These are phyloP conservation scores for Actinopyga echinites DNA, from an alignment of 53 echinoderm and acorn worm species.

Conservation along the genomic window DNA sequence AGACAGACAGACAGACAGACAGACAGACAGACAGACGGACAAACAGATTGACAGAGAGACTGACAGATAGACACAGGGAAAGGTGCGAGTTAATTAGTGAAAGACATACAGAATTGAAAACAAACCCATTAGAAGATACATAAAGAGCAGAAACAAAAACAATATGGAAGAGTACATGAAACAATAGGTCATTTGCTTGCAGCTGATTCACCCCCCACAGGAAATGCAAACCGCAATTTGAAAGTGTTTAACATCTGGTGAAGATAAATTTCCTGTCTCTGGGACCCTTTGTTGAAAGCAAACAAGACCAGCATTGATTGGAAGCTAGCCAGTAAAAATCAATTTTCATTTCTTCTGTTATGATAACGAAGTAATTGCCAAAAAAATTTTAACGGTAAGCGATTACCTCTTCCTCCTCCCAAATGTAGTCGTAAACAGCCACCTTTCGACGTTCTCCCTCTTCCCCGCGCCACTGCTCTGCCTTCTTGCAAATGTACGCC, in stretches of 20 bases:
- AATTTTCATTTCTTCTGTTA: neutral
- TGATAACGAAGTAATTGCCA: neutral
- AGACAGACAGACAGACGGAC: too few relatives aligned
- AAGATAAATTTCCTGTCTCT: neutral
- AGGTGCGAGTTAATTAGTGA: too few relatives aligned
- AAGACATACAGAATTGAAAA: too few relatives aligned
- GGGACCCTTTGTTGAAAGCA: neutral
- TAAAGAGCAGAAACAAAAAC: too few relatives aligned
- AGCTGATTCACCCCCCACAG: too few relatives aligned
- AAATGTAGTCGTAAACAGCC: slow-evolving; percentile 95
- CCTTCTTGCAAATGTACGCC: slow-evolving; percentile 85
- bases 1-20: too few relatives aligned
- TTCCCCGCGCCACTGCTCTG: slow-evolving; percentile 97
- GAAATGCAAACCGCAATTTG: neutral
- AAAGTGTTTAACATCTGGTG: neutral
- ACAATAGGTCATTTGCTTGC: too few relatives aligned
- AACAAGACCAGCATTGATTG: neutral
- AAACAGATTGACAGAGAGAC: neutral
- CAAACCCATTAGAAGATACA: too few relatives aligned
- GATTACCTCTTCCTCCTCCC: slow-evolving; percentile 82
- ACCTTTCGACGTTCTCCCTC: slow-evolving; percentile 96
- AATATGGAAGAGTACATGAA: too few relatives aligned
- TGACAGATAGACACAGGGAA: neutral
- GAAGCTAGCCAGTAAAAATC: neutral
- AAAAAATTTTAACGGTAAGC: neutral